These are phyloP conservation scores for Dasypogon diadema DNA, from an alignment of 2,888 invertebrate species.

Conservation along the genomic window DNA sequence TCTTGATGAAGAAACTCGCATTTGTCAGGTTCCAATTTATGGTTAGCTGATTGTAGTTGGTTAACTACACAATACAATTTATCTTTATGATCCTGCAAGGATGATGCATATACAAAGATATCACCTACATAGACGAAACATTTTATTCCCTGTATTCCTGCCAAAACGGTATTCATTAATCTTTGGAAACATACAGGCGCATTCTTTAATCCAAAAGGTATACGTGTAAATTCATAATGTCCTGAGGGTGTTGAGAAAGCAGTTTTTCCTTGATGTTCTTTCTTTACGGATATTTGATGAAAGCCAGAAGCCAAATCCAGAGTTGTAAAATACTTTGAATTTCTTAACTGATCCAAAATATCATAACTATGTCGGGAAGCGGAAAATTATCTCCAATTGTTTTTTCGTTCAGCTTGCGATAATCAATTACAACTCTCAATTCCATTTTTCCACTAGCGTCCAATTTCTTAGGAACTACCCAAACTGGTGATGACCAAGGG, in stretches of 20 bases:
- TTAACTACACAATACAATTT: conserved; percentile 59
- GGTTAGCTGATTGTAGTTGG: neutral
- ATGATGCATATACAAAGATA: conserved; percentile 1
- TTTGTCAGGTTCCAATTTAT: neutral
- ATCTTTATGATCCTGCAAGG: neutral
- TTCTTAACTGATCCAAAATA: conserved; percentile 1
- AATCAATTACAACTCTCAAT: conserved; percentile 16
- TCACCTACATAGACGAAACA: conserved; percentile 49
- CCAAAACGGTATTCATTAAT: conserved; percentile 60
- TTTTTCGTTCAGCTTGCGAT: neutral
- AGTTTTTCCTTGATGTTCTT: neutral
- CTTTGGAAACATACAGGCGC: conserved; percentile 59
- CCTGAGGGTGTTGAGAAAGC: neutral
- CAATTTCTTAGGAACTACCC: conserved; percentile 59
- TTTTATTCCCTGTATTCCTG: conserved; percentile 55
- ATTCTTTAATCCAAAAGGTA: neutral
- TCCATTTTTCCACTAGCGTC: conserved; percentile 57
- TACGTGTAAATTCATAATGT: neutral
- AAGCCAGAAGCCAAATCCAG: neutral
- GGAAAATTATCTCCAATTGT: neutral
- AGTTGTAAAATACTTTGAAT: neutral
- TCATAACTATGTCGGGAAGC: neutral
- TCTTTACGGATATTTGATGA: neutral
- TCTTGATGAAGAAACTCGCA: neutral
- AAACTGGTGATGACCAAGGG: conserved; percentile 58